Base-by-base conservation (phyloP, 2,888 invertebrate species). In the Busseola fusca region DNA sequence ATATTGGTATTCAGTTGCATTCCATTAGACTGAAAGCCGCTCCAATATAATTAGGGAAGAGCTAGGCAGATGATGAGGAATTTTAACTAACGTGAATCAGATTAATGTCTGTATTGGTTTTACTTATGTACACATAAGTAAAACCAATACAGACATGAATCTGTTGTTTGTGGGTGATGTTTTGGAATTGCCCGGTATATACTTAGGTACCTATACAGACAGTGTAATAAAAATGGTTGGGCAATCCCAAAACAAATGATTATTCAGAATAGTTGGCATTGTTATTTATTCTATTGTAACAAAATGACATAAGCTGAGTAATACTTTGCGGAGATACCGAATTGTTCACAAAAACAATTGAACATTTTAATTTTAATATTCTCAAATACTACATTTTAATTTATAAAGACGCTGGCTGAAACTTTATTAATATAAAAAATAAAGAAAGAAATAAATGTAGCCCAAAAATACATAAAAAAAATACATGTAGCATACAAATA, bases 241-340 rank as follows among this genome's bases (percentile, higher is more conserved):
- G 1, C 1, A 50, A 30, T 21, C 48, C 48, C 27, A 7, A 57
- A 57, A 25, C 7, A 25, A 45, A 34, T 34, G 34, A 25, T 25
- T 60, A 66, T 45, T 62, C 6, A 10, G 45, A 67, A 27, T 48
- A 34, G 37, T 37, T 48, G 37, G 21, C 12, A 27, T 67, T 63
- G 21, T 48, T 16, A 50, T 37, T 37, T 27, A 37, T 37, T 34
- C 0, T 48, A 21, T n/a, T 37, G 14, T 48, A 25, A 62, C 10
- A 6, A 27, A 67, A 25, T 37, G 1, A 48, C 3, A 27, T 48
- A 48, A 48, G 27, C n/a, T 66, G 18, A 14, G 7, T 16, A 30
- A n/a, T 34, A 18, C 10, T 5, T 42, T 12, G 1, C 9, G n/a
- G 14, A 34, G 30, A 10, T 30, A 56, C 30, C 0, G 14, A 21